phyloP scores from a whole-genome alignment of 1,140 invertebrate genomes.

The Copidosoma floridanum region DNA sequence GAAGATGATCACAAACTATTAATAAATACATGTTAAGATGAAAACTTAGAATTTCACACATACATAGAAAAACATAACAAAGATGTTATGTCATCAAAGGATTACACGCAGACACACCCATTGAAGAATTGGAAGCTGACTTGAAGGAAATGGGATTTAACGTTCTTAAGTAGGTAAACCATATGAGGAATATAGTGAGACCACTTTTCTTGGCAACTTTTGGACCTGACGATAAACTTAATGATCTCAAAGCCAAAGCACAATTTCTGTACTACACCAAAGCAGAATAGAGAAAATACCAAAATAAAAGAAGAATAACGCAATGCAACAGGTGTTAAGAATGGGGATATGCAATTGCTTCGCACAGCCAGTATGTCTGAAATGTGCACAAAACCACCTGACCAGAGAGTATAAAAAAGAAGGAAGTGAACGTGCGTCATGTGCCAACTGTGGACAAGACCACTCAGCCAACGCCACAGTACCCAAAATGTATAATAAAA shows the following conservation, averaged over 20 bases:
- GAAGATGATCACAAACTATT: constrained; percentile 12
- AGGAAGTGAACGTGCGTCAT: constrained; percentile 31
- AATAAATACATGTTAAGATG: not conserved
- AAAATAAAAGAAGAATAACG: constrained; percentile 29
- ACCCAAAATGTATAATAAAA: constrained; percentile 21
- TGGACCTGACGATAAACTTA: not conserved
- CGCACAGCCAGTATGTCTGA: constrained; percentile 35
- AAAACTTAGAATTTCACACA: constrained; percentile 25
- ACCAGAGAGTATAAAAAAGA: constrained; percentile 37
- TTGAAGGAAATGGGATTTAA: constrained; percentile 6
- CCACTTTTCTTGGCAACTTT: constrained; percentile 26
- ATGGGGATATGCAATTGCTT: constrained; percentile 43
- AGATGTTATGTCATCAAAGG: constrained; percentile 26
- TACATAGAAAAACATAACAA: constrained; percentile 23
- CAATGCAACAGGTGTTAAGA: constrained; percentile 44
- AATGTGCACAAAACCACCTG: constrained; percentile 41
- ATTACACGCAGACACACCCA: not conserved
- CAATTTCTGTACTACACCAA: constrained; percentile 17
- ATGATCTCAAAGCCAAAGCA: constrained; percentile 14
- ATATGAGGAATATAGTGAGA: constrained; percentile 22
- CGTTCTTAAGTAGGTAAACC: not conserved
- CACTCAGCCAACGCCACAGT: constrained; percentile 38
- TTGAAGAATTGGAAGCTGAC: constrained; percentile 6
- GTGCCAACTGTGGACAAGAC: constrained; percentile 37
- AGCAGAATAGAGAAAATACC: constrained; percentile 33